Base-by-base conservation (phyloP, 2,888 invertebrate genomes). In the Poecilobothrus nobilitatus region DNA sequence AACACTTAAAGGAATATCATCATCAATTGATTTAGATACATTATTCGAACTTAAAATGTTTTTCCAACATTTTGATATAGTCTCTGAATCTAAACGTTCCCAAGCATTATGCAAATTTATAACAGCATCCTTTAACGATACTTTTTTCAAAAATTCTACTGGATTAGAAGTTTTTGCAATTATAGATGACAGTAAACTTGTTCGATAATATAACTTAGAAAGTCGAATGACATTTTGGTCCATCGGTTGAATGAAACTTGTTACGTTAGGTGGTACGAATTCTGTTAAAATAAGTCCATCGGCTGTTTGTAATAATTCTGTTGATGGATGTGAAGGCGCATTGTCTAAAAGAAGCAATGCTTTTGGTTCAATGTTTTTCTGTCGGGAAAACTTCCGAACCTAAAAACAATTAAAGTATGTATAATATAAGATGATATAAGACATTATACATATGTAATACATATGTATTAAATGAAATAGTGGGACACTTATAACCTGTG, bases 281-380 rank as follows among this genome's bases (percentile, higher is more conserved):
- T 74, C 71, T 37, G 70, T 69, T 22, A 68, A 67, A 44, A 74
- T 71, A 67, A 70, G 67, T 64, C 71, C 68, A 27, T 73, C 74
- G 63, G 72, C 71, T 66, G 70, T 72, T 68, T 41, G 41, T 61
- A 68, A 62, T 41, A 34, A 67, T 44, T 33, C 53, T 53, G 68
- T 71, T 63, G 70, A 66, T 10, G 71, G 70, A 70, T 73, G 71
- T 53, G 71, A 72, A 15, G 74, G 69, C 65, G 72, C 71, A 69
- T 72, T 72, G 69, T 74, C 73, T 63, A 74, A 71, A 61, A 75
- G 67, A 21, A 74, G 70, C 15, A 75, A 68, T 44, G 74, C 73
- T 66, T 73, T 74, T 63, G 70, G 71, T 65, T 72, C 71, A 63
- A 74, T 71, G 63, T 71, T 70, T 66, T 71, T 71, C 64, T 68